phyloP scores from a whole-genome alignment of 2,888 invertebrate species.

The Didymodactylos carnosus region DNA sequence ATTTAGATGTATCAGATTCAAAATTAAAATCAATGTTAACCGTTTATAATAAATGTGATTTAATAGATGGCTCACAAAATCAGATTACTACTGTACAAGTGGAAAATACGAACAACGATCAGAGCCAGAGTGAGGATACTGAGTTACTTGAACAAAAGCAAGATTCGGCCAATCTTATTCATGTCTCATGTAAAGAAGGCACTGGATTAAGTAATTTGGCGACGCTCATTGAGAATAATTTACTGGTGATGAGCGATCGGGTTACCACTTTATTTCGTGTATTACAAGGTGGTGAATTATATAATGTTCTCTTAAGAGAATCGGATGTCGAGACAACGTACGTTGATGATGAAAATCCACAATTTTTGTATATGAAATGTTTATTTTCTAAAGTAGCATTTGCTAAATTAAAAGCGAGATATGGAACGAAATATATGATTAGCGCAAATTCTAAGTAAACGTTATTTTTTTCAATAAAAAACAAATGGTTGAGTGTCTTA shows the following conservation, averaged over 20 bases:
- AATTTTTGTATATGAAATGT: background rate
- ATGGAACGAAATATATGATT: no score
- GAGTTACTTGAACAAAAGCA: background rate
- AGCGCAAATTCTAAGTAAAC: no score
- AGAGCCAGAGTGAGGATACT: background rate
- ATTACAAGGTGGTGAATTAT: background rate
- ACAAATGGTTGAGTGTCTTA: no score
- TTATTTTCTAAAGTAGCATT: background rate
- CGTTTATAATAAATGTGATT: constrained; percentile 56
- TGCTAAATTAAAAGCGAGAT: background rate
- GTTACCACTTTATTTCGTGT: background rate
- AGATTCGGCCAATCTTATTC: constrained; percentile 2
- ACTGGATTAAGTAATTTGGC: constrained; percentile 37
- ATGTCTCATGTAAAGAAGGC: constrained; percentile 39
- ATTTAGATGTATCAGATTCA: constrained; percentile 37
- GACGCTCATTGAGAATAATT: constrained; percentile 35
- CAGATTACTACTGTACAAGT: background rate
- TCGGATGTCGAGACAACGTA: background rate
- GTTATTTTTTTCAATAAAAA: no score
- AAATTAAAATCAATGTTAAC: constrained; percentile 43
- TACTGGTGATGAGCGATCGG: constrained; percentile 31
- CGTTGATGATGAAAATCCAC: background rate
- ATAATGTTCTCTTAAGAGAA: background rate
- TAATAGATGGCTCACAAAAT: constrained; percentile 23
- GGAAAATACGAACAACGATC: no score